phyloP scores from a whole-genome alignment of 2,888 invertebrate species.

The Xestobium rufovillosum region DNA sequence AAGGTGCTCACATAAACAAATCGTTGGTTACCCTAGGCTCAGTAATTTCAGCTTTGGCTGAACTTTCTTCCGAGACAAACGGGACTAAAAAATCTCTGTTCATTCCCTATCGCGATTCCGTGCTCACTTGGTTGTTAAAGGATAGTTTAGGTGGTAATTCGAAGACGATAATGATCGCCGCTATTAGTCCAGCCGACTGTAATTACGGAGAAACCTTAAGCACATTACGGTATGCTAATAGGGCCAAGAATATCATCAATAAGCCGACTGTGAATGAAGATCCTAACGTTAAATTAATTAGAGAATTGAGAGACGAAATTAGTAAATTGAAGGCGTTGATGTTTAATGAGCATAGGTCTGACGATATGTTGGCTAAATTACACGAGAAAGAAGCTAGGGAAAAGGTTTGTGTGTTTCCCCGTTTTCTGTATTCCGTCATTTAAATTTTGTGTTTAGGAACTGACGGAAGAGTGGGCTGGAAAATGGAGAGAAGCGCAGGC shows the following conservation, averaged over 20 bases:
- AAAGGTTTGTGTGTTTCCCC: constrained; percentile 48
- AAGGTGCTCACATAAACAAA: constrained; percentile 87
- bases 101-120: constrained; percentile 83
- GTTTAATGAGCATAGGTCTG: constrained; percentile 51
- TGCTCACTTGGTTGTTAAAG: constrained; percentile 80
- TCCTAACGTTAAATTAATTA: constrained; percentile 78
- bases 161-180: constrained; percentile 87
- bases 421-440: constrained; percentile 3
- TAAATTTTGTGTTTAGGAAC: constrained; percentile 27
- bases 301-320: constrained; percentile 79
- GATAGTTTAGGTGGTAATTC: constrained; percentile 86
- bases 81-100: constrained; percentile 48
- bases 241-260: constrained; percentile 86
- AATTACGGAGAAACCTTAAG: constrained; percentile 84
- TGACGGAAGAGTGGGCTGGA: constrained; percentile 89
- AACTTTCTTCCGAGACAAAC: constrained; percentile 45
- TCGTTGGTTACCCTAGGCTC: constrained; percentile 81
- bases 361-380: constrained; percentile 69
- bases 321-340: constrained; percentile 70
- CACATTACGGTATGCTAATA: constrained; percentile 78
- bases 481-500: constrained; percentile 89
- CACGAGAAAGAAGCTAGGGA: constrained; percentile 88
- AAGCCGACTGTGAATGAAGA: constrained; percentile 88
- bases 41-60: constrained; percentile 80
- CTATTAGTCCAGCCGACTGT: constrained; percentile 62